Percentiles rank a stretch among this genome's conserved stretches.
These are phyloP conservation scores for Sitta europaea DNA, from an alignment of 2,113 vertebrate genomes.

Conservation along the genomic window DNA sequence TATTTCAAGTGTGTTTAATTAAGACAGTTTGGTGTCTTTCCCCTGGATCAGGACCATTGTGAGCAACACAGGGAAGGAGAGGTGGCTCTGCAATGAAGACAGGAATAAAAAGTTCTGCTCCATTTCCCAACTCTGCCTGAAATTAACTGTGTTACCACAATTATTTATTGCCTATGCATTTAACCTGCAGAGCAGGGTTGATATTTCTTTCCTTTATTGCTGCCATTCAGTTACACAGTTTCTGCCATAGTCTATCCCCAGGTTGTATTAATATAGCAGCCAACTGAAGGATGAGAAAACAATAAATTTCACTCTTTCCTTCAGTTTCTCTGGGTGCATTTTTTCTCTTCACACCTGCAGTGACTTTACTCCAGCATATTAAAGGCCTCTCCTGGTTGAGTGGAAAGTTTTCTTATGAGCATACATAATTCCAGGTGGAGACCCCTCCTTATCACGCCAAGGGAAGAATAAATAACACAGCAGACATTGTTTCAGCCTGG, in stretches of 20 bases:
- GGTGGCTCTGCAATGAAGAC: background rate
- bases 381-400: background rate
- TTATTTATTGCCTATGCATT: background rate
- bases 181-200: background rate
- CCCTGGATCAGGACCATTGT: background rate
- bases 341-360: background rate
- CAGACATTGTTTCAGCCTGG: background rate
- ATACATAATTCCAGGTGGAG: background rate
- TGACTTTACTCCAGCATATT: background rate
- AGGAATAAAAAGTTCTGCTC: background rate
- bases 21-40: background rate
- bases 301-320: background rate
- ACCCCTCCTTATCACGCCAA: background rate
- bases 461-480: background rate
- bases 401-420: background rate
- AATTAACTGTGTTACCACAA: background rate
- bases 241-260: background rate
- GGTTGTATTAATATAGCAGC: background rate
- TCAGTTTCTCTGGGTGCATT: background rate
- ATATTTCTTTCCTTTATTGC: background rate
- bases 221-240: background rate
- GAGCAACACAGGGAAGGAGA: background rate
- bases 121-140: background rate
- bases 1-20: background rate
- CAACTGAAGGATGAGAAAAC: background rate